These are phyloP conservation scores for Salmo trutta DNA, from an alignment of 2,797 vertebrate species.

Conservation along the genomic window DNA sequence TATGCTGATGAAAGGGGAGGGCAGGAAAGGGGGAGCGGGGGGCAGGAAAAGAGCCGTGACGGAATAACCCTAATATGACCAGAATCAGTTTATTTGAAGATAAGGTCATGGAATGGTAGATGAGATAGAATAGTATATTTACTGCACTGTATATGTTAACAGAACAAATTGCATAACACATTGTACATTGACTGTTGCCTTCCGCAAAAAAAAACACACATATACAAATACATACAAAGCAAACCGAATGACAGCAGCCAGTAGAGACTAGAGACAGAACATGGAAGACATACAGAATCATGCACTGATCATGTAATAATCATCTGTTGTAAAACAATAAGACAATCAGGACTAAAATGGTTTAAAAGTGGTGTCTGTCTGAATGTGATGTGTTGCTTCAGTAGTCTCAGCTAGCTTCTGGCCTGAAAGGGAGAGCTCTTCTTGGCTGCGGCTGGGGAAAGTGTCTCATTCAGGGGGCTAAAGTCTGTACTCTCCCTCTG, in stretches of 20 bases:
- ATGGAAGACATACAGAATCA: no score
- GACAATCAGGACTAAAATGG: no score
- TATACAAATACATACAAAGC: no score
- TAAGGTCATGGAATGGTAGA: slow-evolving; percentile 7
- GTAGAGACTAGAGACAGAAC: no score
- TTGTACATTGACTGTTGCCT: no score
- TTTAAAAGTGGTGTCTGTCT: neutral
- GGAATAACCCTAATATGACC: slow-evolving; percentile 32
- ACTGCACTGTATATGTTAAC: no score
- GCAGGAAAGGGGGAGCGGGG: slow-evolving; percentile 15
- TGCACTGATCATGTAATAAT: no score
- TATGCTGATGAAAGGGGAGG: slow-evolving; percentile 49
- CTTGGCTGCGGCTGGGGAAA: slow-evolving; percentile 52
- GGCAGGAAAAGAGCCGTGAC: slow-evolving; percentile 20
- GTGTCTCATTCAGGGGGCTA: slow-evolving; percentile 41
- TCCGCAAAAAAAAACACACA: no score
- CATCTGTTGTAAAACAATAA: no score
- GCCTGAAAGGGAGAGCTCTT: slow-evolving; percentile 39
- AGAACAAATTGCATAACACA: no score
- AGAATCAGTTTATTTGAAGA: slow-evolving; percentile 44
- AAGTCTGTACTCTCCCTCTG: slow-evolving; percentile 35
- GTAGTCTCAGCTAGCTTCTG: slow-evolving; percentile 27
- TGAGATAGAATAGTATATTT: neutral
- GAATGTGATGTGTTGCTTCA: neutral
- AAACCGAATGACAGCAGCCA: no score